A percentile compares a stretch with the other conserved stretches of the same genome.
phyloP scores from a whole-genome alignment of 2,113 vertebrate genomes.

The Tragelaphus imberbis region DNA sequence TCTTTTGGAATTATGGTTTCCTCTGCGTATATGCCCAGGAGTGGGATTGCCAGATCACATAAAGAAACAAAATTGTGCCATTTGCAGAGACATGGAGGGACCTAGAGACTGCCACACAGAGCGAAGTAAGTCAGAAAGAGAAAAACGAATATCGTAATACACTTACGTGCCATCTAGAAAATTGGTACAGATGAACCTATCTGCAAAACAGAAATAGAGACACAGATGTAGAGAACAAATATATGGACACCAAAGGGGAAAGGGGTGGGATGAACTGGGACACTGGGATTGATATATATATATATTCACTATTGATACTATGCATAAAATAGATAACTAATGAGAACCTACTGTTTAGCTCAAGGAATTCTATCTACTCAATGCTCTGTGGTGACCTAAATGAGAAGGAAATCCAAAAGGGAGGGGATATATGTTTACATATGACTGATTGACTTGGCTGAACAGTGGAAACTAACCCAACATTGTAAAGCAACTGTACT shows the following conservation, averaged over 20 bases:
- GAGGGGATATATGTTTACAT: not conserved
- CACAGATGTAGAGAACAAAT: not conserved
- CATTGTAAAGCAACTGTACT: not conserved
- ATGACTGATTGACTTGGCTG: not conserved
- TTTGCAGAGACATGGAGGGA: not conserved
- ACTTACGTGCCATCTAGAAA: not conserved
- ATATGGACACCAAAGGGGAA: not conserved
- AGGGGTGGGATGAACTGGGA: not conserved
- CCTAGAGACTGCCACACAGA: not conserved
- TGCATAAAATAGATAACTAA: not conserved
- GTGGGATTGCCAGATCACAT: not conserved
- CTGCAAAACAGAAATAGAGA: not conserved
- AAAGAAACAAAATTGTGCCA: not conserved
- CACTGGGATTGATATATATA: not conserved
- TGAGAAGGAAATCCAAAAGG: not conserved
- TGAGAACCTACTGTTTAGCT: not conserved
- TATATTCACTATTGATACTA: not conserved
- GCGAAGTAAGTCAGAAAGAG: not conserved
- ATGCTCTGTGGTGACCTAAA: not conserved
- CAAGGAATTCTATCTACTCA: not conserved
- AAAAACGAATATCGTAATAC: not conserved
- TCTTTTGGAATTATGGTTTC: not conserved
- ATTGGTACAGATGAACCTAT: accelerated
- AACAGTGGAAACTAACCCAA: not conserved
- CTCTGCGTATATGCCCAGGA: not conserved